Conservation (phyloP, 2,113 vertebrate genomes). For the Pteruthius melanotis region DNA sequence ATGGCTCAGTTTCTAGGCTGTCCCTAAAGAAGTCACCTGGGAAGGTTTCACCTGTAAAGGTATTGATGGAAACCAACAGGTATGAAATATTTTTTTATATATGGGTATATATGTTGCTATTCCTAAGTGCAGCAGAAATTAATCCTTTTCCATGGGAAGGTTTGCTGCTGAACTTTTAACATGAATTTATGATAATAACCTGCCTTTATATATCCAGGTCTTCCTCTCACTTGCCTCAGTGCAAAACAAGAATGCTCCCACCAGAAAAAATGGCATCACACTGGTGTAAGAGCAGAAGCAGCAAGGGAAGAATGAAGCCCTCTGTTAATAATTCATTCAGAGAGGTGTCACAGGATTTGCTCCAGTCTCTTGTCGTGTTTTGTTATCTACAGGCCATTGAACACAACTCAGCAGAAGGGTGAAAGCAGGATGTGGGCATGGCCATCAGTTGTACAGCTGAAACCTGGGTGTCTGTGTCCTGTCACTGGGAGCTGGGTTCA, state of each 20-base stretch:
- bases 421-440: neutral
- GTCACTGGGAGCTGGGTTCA: neutral
- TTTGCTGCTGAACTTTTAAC: neutral
- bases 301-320: neutral
- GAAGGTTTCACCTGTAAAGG: neutral
- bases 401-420: neutral
- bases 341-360: constrained; percentile 24
- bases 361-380: neutral
- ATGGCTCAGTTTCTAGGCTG: neutral
- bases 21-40: neutral
- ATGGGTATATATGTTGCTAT: rapidly evolving
- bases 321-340: neutral
- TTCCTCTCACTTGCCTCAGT: neutral
- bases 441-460: neutral
- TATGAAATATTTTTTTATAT: neutral
- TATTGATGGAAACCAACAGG: neutral
- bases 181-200: neutral
- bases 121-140: neutral
- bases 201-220: neutral
- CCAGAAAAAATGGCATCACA: neutral
- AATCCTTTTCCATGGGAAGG: neutral
- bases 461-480: neutral
- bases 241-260: neutral
- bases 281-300: neutral
- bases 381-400: neutral